Evolutionary conservation across 2,888 invertebrate genomes (phyloP), one percentile per base, ranked within the genome.

Genomic region (Aricia artaxerxes): DNA sequence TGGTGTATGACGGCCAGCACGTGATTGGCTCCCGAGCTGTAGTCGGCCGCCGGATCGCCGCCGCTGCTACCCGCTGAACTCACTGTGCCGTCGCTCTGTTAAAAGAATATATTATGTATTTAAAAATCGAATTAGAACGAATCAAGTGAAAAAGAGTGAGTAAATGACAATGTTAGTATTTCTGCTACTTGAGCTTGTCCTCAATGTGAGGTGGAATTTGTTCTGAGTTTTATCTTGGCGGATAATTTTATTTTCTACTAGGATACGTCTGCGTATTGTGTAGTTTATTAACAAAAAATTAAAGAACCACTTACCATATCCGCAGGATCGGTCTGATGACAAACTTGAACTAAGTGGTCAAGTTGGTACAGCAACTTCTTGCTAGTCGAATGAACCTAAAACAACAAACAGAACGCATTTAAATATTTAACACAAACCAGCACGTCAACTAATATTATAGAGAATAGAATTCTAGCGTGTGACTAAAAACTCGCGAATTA

Each of bases 1-100:
- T 99, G 98, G 92, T 99, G 99, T 83, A 99, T 99, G 77, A 99
- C 98, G 78, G 98, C 98, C 82, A 99, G 95, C 78, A 99, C 99
- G 92, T 99, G 99, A 87, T 98, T 98, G 78, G 99, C 99, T 64
- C 99, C 99, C 84, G 97, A 99, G 82, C 98, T 98, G 90, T 99
- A 99, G 93, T 99, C 99, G 0, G 99, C 98, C 0, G 98, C 98
- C 0, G 98, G 98, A 89, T 98, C 98, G 38, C 97, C 96, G 78
- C 96, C 96, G 84, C 96, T 96, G 82, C 96, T 96, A 81, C 95
- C 95, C 7, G 95, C 94, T 38, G 94, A 93, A 84, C 93, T 96
- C 82, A 94, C 95, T 81, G 91, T 89, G 69, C 93, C 92, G 79
- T 94, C 94, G 80, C 86, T 91, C 91, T 94, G 83, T 73, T 24